Conservation (phyloP, 2,888 invertebrate genomes). For the Hyles lineata region DNA sequence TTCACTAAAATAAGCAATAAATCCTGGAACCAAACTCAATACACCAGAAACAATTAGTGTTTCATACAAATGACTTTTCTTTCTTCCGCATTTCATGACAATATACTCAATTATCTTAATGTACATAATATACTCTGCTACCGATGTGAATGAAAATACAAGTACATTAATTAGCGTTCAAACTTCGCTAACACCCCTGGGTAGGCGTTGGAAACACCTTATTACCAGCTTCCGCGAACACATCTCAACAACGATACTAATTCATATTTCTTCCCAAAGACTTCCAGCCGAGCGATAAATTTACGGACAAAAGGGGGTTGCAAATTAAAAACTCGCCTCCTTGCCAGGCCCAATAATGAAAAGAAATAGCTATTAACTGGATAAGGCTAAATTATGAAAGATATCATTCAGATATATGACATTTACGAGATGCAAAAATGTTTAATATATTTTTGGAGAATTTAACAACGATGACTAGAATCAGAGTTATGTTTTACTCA, state of each 20-base stretch:
- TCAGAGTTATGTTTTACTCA: no score
- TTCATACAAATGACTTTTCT: not conserved
- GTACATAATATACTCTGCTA: not conserved
- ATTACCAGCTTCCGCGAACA: constrained; percentile 63
- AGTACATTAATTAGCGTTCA: not conserved
- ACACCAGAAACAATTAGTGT: no score
- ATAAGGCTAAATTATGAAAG: constrained; percentile 44
- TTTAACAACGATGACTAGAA: no score
- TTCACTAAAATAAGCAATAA: no score
- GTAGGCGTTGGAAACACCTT: constrained; percentile 3
- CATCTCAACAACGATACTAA: constrained; percentile 67
- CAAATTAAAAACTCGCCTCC: constrained; percentile 78
- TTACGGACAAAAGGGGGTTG: constrained; percentile 72
- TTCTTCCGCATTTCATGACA: not conserved
- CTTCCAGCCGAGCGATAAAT: constrained; percentile 73
- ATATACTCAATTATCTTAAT: not conserved
- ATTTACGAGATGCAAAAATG: not conserved
- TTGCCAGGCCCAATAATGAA: constrained; percentile 66
- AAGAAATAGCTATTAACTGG: constrained; percentile 51
- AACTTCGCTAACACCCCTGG: not conserved
- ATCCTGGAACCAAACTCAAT: no score
- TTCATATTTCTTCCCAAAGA: constrained; percentile 76
- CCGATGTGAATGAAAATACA: not conserved
- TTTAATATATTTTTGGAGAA: not conserved
- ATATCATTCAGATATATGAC: not conserved